phyloP scores from a whole-genome alignment of 64 coral and sea anemone genomes.

The Dendrophyllia cribrosa region DNA sequence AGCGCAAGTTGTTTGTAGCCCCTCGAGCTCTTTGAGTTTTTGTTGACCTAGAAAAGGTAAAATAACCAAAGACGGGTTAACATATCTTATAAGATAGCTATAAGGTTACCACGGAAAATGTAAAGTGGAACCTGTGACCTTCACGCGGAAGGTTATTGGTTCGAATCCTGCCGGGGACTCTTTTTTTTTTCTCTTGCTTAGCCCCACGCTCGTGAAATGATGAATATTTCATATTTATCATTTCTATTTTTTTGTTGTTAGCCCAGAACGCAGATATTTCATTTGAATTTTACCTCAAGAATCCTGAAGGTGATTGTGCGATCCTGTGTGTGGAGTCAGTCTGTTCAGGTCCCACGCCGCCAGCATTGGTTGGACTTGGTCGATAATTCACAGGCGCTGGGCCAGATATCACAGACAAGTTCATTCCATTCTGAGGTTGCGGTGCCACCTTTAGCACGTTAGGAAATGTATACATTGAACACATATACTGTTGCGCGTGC shows the following conservation, averaged over 20 bases:
- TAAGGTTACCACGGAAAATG: no score
- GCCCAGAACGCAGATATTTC: no score
- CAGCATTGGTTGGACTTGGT: conserved; percentile 7
- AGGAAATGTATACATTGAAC: conserved; percentile 83
- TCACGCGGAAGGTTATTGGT: no score
- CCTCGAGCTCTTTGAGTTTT: conserved; percentile 84
- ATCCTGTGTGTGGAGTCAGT: background rate
- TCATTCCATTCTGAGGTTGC: conserved; percentile 73
- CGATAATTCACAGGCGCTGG: conserved; percentile 87
- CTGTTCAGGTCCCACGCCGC: background rate
- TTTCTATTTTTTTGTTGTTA: background rate
- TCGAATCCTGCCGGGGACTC: no score
- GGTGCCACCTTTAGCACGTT: conserved; percentile 79
- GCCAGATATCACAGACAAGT: conserved; percentile 94
- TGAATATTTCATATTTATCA: no score
- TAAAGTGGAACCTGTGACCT: no score
- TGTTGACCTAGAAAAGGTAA: conserved; percentile 64
- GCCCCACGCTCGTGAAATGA: no score
- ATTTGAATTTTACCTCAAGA: background rate
- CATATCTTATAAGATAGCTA: no score
- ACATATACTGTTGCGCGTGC: conserved; percentile 82
- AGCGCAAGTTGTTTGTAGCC: conserved; percentile 81
- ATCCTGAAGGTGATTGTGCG: conserved; percentile 5
- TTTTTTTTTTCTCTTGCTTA: no score
- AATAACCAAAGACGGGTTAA: background rate